phyloP scores from a whole-genome alignment of 1,140 invertebrate species.

The Bombus superbus region DNA sequence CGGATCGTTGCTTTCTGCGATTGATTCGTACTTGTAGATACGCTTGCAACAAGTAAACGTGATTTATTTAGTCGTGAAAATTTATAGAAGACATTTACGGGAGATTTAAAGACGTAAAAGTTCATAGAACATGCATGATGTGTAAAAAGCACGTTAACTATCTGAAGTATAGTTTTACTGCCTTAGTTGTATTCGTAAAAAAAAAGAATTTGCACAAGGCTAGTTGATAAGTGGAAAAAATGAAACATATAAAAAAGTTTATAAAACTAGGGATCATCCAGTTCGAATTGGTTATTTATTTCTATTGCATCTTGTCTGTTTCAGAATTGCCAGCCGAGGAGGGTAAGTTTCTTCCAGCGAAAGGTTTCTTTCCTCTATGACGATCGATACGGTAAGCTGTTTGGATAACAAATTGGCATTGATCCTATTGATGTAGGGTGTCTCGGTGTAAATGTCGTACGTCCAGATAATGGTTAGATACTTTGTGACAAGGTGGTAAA shows the following conservation, averaged over 20 bases:
- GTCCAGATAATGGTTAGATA: not conserved
- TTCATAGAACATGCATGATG: too few relatives aligned
- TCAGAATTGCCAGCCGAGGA: constrained; percentile 90
- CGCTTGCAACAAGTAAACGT: too few relatives aligned
- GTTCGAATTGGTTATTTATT: not conserved
- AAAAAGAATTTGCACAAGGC: too few relatives aligned
- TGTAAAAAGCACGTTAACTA: too few relatives aligned
- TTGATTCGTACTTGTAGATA: too few relatives aligned
- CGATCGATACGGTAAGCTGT: constrained; percentile 33
- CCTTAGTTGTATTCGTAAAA: too few relatives aligned
- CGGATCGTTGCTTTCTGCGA: not conserved
- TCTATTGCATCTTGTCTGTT: constrained; percentile 79
- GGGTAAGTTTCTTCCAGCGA: constrained; percentile 82
- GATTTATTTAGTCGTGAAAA: too few relatives aligned
- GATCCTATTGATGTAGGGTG: not conserved
- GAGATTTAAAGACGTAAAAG: too few relatives aligned
- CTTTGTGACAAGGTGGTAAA: not conserved
- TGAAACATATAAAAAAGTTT: not conserved
- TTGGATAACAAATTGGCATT: constrained; percentile 44
- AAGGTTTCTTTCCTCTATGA: not conserved
- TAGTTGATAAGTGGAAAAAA: too few relatives aligned
- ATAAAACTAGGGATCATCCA: not conserved
- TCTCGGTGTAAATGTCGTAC: not conserved
- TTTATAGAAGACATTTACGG: too few relatives aligned
- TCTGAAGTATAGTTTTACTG: too few relatives aligned